Evolutionary conservation across 2,888 invertebrate genomes (phyloP).

Genomic region (Agrochola litura): DNA sequence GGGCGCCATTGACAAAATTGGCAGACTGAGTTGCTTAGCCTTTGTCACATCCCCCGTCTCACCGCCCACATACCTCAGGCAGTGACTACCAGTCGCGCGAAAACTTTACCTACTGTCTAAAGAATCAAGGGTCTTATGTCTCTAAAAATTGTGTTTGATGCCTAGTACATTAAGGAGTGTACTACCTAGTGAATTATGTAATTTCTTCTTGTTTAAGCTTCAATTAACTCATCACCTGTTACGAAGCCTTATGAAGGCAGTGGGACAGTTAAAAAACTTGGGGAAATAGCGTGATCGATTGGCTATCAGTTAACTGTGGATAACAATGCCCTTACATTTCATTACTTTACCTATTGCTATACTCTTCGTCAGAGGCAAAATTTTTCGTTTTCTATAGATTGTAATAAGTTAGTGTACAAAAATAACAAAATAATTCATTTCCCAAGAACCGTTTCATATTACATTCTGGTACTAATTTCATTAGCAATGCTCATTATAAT

Average conservation of each 20-base stretch:
- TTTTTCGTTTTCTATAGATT: not conserved
- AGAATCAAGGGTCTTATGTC: too few relatives aligned
- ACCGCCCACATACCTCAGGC: too few relatives aligned
- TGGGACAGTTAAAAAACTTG: not conserved
- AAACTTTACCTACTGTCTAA: too few relatives aligned
- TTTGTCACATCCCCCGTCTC: too few relatives aligned
- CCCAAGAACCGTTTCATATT: not conserved
- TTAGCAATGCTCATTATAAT: not conserved
- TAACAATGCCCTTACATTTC: not conserved
- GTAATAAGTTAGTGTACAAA: not conserved
- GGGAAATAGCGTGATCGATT: not conserved
- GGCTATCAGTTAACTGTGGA: not conserved
- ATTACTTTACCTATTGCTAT: not conserved
- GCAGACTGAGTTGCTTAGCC: too few relatives aligned
- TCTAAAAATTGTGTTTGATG: too few relatives aligned
- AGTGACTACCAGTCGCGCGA: too few relatives aligned
- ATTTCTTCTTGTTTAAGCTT: too few relatives aligned
- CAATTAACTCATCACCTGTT: too few relatives aligned
- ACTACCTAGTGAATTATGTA: not conserved
- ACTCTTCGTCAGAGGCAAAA: not conserved
- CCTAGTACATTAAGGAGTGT: not conserved
- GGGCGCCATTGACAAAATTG: too few relatives aligned
- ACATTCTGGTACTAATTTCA: constrained; percentile 4
- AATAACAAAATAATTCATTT: not conserved
- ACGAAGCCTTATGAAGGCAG: too few relatives aligned